Conservation (phyloP, 2,888 invertebrate species). For the Stratiomys singularior region DNA sequence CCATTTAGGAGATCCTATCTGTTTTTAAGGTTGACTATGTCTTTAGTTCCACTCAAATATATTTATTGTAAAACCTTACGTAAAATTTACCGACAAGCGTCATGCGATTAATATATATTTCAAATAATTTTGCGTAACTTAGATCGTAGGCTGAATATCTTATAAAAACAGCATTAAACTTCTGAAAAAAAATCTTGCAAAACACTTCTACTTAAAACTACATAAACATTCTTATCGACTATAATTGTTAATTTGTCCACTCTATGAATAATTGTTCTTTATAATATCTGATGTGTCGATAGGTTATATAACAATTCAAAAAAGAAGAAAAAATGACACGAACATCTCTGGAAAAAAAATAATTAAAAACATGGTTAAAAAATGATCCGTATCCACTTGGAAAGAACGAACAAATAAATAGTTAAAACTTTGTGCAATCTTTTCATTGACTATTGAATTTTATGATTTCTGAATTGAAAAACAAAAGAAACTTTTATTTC, state of each 20-base stretch:
- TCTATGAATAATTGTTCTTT: not conserved
- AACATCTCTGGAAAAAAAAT: too few relatives aligned
- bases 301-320: not conserved
- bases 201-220: too few relatives aligned
- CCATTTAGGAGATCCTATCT: not conserved
- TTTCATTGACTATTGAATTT: slow-evolving; percentile 9
- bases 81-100: not conserved
- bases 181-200: not conserved
- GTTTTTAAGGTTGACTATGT: not conserved
- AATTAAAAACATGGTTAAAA: not conserved
- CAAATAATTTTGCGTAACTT: not conserved
- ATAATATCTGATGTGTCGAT: not conserved
- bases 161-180: not conserved
- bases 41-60: too few relatives aligned
- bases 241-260: not conserved
- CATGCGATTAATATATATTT: not conserved
- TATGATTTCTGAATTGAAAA: not conserved
- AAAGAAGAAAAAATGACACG: not conserved
- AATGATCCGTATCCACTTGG: slow-evolving; percentile 10
- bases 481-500: not conserved
- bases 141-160: not conserved
- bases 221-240: too few relatives aligned
- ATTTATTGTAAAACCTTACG: too few relatives aligned
- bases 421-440: slow-evolving; percentile 32
- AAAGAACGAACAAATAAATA: slow-evolving; percentile 10